phyloP scores from a whole-genome alignment of 2,888 invertebrate genomes.

The Lasius fuliginosus region DNA sequence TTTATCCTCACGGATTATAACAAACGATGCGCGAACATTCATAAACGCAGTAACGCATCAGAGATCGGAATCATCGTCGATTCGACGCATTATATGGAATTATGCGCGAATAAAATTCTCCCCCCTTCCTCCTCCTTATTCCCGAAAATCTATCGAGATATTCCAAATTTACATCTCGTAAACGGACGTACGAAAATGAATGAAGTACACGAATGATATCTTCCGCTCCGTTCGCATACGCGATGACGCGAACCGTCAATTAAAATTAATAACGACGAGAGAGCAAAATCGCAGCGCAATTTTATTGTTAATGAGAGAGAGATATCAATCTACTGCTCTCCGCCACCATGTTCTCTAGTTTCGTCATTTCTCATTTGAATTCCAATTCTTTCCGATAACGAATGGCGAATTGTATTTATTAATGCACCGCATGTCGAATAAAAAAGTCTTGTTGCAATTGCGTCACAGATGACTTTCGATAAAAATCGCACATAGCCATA shows the following conservation, averaged over 20 bases:
- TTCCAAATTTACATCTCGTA: neutral
- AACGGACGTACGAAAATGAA: neutral
- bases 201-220: neutral
- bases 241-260: neutral
- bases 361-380: neutral
- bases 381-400: neutral
- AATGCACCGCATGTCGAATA: neutral
- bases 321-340: neutral
- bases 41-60: neutral
- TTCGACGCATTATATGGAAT: neutral
- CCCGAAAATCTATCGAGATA: neutral
- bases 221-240: neutral
- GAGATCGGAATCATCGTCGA: neutral
- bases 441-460: conserved; percentile 27
- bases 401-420: conserved; percentile 8
- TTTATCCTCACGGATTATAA: neutral
- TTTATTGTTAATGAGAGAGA: neutral
- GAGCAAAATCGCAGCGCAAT: neutral
- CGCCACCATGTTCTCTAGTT: neutral
- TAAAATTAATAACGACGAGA: conserved; percentile 26
- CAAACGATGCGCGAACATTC: neutral
- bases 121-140: neutral
- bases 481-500: conserved; percentile 4
- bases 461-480: conserved; percentile 23
- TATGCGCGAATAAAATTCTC: neutral